phyloP scores from a whole-genome alignment of 2,888 invertebrate genomes.

The Mythimna ferrago region DNA sequence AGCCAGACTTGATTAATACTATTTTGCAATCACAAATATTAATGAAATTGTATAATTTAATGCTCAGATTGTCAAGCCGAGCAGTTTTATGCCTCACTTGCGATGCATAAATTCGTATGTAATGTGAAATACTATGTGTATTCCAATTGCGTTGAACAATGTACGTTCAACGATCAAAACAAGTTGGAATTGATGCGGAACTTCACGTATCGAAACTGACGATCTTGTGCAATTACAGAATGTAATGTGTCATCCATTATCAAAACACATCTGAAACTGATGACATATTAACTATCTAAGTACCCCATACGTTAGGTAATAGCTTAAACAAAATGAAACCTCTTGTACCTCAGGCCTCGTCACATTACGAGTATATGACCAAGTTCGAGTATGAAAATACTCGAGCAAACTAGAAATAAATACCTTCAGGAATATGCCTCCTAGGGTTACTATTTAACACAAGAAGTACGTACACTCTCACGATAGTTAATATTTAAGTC shows the following conservation, averaged over 20 bases:
- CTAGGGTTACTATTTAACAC: neutral
- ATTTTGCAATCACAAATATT: constrained; percentile 1
- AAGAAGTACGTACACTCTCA: no score
- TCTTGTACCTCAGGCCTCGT: neutral
- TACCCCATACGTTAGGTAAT: no score
- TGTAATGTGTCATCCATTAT: neutral
- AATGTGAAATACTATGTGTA: constrained; percentile 10
- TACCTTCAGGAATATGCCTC: neutral
- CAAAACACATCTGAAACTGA: neutral
- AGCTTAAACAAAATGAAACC: no score
- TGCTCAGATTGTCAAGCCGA: neutral
- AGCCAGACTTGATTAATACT: neutral
- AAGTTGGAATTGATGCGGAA: neutral
- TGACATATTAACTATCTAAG: no score
- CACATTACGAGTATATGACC: neutral
- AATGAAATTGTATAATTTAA: constrained; percentile 1
- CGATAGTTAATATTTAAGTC: neutral
- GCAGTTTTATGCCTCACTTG: constrained; percentile 18
- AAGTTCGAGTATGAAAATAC: neutral
- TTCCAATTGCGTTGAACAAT: constrained; percentile 17
- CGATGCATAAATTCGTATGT: constrained; percentile 26
- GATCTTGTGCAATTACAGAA: neutral
- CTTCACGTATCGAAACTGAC: neutral
- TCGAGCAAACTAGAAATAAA: neutral
- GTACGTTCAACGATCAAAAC: constrained; percentile 4